Evolutionary conservation across 1,140 invertebrate species (phyloP).

Genomic region (Hesperophylax magnus): DNA sequence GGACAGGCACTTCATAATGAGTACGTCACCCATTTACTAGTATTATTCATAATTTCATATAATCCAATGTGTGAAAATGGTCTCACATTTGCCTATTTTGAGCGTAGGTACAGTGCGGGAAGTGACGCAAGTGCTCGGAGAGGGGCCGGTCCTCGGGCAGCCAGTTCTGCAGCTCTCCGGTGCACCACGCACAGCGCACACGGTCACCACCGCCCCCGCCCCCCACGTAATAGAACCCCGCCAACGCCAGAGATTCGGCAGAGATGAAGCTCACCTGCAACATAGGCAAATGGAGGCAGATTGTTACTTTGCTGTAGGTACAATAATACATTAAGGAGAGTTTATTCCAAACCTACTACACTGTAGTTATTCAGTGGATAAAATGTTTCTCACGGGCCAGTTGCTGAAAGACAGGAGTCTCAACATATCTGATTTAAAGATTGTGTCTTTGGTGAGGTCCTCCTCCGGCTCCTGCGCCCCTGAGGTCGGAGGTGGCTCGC

Average conservation of each 20-base stretch:
- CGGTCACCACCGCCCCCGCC: conserved; percentile 62
- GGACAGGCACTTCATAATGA: too few relatives aligned
- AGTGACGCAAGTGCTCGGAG: conserved; percentile 80
- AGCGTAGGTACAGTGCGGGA: conserved; percentile 77
- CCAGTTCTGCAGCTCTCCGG: conserved; percentile 82
- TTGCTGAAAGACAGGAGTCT: conserved; percentile 74
- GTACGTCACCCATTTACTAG: too few relatives aligned
- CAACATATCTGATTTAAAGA: conserved; percentile 69
- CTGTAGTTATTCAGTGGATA: too few relatives aligned
- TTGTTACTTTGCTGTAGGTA: too few relatives aligned
- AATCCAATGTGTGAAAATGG: too few relatives aligned
- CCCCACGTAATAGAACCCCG: conserved; percentile 86
- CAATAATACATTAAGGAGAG: too few relatives aligned
- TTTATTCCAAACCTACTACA: too few relatives aligned
- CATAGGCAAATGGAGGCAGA: too few relatives aligned
- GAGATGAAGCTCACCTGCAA: conserved; percentile 71
- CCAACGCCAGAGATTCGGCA: conserved; percentile 80
- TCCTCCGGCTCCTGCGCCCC: neutral
- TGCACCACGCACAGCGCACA: conserved; percentile 89
- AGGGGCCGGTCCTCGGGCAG: conserved; percentile 81
- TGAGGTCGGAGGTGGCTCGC: neutral
- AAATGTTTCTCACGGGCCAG: conserved; percentile 73
- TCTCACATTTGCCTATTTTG: neutral
- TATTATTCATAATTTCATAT: too few relatives aligned
- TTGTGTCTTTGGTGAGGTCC: conserved; percentile 64